phyloP scores from a whole-genome alignment of 92 coral and sea anemone species.

The Pocillopora meandrina region DNA sequence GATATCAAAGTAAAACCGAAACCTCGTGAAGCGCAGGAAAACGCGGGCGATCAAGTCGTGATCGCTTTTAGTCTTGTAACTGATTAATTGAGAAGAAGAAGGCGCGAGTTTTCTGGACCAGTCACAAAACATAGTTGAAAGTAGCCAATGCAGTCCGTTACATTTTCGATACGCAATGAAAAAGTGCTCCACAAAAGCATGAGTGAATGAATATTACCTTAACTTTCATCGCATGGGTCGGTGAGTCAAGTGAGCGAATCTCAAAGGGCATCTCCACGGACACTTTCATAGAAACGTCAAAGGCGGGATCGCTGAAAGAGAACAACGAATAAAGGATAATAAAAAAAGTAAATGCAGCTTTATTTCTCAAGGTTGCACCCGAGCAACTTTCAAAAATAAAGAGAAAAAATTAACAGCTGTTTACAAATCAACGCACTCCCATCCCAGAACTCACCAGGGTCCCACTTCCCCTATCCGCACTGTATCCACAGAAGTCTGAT shows the following conservation, averaged over 20 bases:
- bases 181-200: no score
- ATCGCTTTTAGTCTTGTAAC: no score
- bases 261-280: slow-evolving; percentile 99
- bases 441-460: slow-evolving; percentile 25
- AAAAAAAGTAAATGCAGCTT: background rate
- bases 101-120: no score
- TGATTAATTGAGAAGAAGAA: no score
- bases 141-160: no score
- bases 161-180: no score
- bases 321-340: background rate
- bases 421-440: background rate
- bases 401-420: background rate
- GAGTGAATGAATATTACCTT: slow-evolving; percentile 55
- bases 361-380: background rate
- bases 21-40: no score
- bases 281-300: slow-evolving; percentile 76
- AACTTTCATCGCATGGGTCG: slow-evolving; percentile 70
- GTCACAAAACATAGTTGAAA: no score
- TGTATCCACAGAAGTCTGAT: slow-evolving; percentile 80
- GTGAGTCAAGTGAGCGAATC: slow-evolving; percentile 79
- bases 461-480: slow-evolving; percentile 67
- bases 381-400: background rate
- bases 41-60: no score
- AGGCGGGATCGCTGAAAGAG: slow-evolving; percentile 1
- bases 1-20: no score